Base-by-base conservation (phyloP, 37 sponge, comb jelly and placozoan genomes). In the Bolinopsis microptera region DNA sequence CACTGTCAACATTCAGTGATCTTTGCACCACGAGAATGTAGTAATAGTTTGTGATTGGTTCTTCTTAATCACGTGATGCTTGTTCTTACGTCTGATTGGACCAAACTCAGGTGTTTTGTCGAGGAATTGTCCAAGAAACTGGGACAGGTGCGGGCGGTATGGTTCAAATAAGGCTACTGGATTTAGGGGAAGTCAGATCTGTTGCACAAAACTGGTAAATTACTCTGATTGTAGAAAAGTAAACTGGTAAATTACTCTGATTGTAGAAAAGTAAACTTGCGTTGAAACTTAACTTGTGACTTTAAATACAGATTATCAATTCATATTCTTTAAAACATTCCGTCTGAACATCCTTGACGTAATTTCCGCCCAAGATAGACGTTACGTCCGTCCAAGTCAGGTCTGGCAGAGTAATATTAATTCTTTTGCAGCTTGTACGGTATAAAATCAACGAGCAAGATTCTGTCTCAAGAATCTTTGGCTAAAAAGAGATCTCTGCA, bases 131-230 rank as follows among this genome's bases (percentile, higher is more conserved):
- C 13, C 61, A 18, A 13, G 61, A n/a, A n/a, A n/a, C n/a, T n/a
- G n/a, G 61, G 13, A 13, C 61, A 48, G 61, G 13, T 18, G 61
- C 36, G 35, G 80, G 33, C 22, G 37, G 36, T 0, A 35, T 1
- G 1, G 80, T 77, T 35, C 28, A 9, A 33, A 36, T 77, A 22
- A 77, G 33, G 21, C 80, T 77, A 0, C 8, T 77, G 0, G 80
- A 77, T 77, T 32, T 77, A 21, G 80, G 80, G 32, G 80, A 77
- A 32, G 80, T 34, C 2, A 77, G 80, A 32, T 2, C 37, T 32
- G 37, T 77, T 3, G 61, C 61, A 48, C 9, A 18, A 48, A 48
- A 48, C 13, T 18, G 61, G 61, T 48, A n/a, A n/a, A n/a, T n/a
- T n/a, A n/a, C n/a, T n/a, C n/a, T n/a, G n/a, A n/a, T n/a, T n/a